phyloP scores from a whole-genome alignment of 2,888 invertebrate genomes.

The Rotaria socialis region DNA sequence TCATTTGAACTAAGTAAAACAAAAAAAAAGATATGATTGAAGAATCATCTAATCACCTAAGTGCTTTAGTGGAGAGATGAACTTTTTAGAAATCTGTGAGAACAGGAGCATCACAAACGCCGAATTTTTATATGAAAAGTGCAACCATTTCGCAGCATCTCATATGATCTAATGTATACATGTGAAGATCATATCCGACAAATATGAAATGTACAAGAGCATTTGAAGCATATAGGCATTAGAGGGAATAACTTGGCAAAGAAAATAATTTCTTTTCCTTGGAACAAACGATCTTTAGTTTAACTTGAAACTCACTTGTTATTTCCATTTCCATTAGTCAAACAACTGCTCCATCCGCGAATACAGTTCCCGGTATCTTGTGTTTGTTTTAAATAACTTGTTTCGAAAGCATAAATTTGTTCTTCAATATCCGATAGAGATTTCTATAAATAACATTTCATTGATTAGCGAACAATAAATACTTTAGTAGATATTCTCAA shows the following conservation, averaged over 20 bases:
- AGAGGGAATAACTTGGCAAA: no score
- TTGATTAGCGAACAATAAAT: background rate
- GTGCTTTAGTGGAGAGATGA: no score
- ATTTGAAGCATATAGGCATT: no score
- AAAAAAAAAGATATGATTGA: background rate
- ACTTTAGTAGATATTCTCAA: background rate
- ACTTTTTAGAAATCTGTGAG: no score
- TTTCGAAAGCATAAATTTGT: constrained; percentile 6
- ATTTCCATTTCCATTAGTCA: background rate
- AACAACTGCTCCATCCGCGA: constrained; percentile 1
- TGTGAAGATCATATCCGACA: no score
- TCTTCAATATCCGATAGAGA: background rate
- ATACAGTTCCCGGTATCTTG: constrained; percentile 15
- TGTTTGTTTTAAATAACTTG: constrained; percentile 8
- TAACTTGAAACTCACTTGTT: background rate
- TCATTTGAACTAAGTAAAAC: background rate
- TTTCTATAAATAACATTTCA: background rate
- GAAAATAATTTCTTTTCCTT: no score
- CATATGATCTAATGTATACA: no score
- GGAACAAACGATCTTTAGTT: background rate
- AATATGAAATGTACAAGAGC: no score
- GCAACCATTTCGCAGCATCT: no score
- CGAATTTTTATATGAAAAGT: no score
- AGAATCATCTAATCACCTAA: no score
- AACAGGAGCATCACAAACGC: no score